Base-by-base conservation (phyloP, 2,888 invertebrate species). In the Mesorhabditis belari region DNA sequence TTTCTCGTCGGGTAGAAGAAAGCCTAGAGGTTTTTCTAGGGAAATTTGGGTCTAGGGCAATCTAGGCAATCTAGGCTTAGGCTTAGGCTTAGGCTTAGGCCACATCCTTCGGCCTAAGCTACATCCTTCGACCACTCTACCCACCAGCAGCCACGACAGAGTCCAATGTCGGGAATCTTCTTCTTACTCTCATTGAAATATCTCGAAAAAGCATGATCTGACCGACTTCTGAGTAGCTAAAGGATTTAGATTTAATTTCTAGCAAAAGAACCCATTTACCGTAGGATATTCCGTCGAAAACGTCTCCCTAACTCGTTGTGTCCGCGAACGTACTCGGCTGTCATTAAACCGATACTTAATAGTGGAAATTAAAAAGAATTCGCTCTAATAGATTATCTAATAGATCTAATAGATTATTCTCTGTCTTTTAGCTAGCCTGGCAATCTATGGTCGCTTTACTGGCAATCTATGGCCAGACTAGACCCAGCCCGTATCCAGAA, bases 261-360 rank as follows among this genome's bases (percentile, higher is more conserved):
- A 2, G n/a, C 12, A n/a, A 35, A 35, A 35, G n/a, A 6, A n/a
- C 51, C 17, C 17, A 21, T 23, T 19, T 6, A 50, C 51, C 60
- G n/a, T 3, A 73, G 58, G 0, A 73, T 64, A 49, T 66, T 73
- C 29, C 73, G 29, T 4, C 73, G 57, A 57, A 66, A 70, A 56
- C 66, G 64, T 12, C 71, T 27, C 2, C 68, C 62, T 24, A 66
- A 59, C 52, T 73, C 73, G 17, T 61, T 64, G n/a, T 57, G 60
- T 24, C 73, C 73, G 17, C 73, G 66, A 23, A 73, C 58, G 51
- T 71, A 73, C 21, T 63, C 58, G 28, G 70, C 69, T 5, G 66
- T 64, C 67, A 73, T 73, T 25, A 73, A 57, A 53, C 73, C 70
- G 24, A 73, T 62, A 50, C 73, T 72, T 62, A 29, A 69, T 68